phyloP scores from a whole-genome alignment of 2,113 vertebrate species.

The Microtus montanus region DNA sequence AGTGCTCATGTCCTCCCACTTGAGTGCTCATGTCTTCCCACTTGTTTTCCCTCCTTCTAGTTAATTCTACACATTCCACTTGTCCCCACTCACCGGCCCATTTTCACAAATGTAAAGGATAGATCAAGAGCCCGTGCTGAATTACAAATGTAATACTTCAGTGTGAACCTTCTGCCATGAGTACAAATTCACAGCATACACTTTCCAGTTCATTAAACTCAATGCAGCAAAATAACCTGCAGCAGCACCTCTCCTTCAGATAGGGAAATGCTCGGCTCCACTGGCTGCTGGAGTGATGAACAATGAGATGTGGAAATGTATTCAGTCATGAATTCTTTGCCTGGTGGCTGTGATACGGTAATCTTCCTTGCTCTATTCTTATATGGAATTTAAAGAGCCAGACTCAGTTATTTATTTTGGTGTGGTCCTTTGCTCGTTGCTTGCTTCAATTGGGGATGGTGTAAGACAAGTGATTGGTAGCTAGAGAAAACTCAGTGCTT shows the following conservation, averaged over 20 bases:
- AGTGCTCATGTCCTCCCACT: not conserved
- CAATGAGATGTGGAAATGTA: constrained; percentile 15
- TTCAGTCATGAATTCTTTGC: constrained; percentile 44
- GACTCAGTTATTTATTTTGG: constrained; percentile 40
- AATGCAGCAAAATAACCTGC: not conserved
- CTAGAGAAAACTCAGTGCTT: not conserved
- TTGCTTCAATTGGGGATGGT: not conserved
- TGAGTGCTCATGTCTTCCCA: not conserved
- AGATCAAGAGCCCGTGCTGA: constrained; percentile 38
- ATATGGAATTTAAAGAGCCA: not conserved
- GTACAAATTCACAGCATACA: constrained; percentile 46
- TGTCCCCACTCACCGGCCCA: not conserved
- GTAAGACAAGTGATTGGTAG: not conserved
- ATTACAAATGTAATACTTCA: constrained; percentile 61
- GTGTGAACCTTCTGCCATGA: constrained; percentile 32
- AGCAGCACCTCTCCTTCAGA: constrained; percentile 55
- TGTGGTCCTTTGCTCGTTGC: not conserved
- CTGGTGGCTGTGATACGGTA: not conserved
- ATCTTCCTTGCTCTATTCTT: constrained; percentile 8
- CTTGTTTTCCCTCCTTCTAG: constrained; percentile 7
- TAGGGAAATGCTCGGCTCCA: constrained; percentile 44
- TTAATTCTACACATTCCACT: constrained; percentile 13
- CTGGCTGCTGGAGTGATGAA: constrained; percentile 1
- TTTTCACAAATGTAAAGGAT: constrained; percentile 39
- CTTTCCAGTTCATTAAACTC: constrained; percentile 62